Evolutionary conservation across 1,140 invertebrate genomes (phyloP), one percentile per base, ranked within the genome.

Genomic region (Tetramorium alpestre): DNA sequence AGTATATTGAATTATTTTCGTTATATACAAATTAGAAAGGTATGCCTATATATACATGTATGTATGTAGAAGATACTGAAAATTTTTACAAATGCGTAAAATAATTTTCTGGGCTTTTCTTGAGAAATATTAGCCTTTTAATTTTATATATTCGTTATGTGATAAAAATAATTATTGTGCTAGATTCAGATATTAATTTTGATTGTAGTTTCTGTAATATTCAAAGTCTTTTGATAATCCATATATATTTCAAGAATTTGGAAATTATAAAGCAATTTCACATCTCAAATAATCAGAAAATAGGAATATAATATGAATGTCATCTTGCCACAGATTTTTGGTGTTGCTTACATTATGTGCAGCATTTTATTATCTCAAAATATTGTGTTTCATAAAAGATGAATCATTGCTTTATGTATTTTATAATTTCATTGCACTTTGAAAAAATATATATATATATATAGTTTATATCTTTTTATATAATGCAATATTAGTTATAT

Each of bases 361-460:
- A 33, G 33, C 33, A 41, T 47, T 44, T 44, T 44, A 33, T 73
- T 73, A 65, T n/a, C 18, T 54, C 5, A 11, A n/a, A 38, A 76
- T 70, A 80, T 67, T 56, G 58, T 60, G 51, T 5, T 28, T 51
- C 62, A 18, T 41, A 78, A 88, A 72, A 78, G 47, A 73, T 88
- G 22, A 72, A 28, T 58, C 18, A 67, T 22, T 72, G 70, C n/a
- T 51, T 44, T 78, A 47, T 56, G 58, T 60, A 64, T 7, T 85
- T 69, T 62, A 56, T 38, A 49, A 88, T 88, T 84, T 86, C 58
- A 28, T 54, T 87, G 49, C 58, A 86, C 51, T 88, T 85, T n/a
- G 7, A 41, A 38, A 65, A 49, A n/a, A 22, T 22, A 22, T 22
- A 22, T 22, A 22, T 22, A 22, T n/a, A 78, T 65, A 25, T 56